Percentiles rank a stretch among this genome's conserved stretches.
Evolutionary conservation across 2,797 vertebrate species (phyloP).

Genomic region (Fratercula arctica): DNA sequence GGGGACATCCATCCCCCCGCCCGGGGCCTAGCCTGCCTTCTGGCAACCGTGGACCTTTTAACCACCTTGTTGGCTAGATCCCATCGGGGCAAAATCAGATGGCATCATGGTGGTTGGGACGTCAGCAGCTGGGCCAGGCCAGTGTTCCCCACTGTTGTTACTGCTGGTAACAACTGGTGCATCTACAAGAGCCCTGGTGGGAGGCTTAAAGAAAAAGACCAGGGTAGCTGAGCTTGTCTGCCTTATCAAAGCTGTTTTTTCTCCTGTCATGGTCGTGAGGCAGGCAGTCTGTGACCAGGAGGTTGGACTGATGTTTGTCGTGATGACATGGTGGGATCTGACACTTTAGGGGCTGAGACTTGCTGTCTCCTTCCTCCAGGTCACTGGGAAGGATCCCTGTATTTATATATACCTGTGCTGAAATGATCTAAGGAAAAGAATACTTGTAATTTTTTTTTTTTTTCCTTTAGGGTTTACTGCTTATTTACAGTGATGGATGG

Average conservation of each 20-base stretch:
- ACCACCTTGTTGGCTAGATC: neutral
- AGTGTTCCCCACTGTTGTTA: neutral
- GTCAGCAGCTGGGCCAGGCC: neutral
- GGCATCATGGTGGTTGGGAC: neutral
- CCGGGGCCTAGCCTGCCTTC: neutral
- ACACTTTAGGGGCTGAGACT: neutral
- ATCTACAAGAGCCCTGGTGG: neutral
- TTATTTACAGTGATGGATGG: neutral
- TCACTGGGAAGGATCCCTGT: neutral
- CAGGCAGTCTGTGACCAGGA: neutral
- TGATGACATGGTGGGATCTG: neutral
- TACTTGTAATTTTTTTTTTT: neutral
- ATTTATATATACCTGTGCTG: neutral
- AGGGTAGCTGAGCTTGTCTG: rapidly evolving
- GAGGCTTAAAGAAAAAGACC: neutral
- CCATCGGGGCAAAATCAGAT: neutral
- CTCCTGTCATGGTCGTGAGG: neutral
- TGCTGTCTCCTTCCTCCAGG: neutral
- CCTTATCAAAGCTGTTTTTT: neutral
- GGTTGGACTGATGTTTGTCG: neutral
- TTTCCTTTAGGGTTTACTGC: neutral
- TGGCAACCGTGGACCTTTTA: neutral
- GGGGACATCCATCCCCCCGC: neutral
- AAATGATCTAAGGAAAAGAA: neutral
- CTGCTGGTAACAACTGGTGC: neutral